Base-by-base conservation (phyloP, 2,797 vertebrate genomes). In the Urosaurus nigricauda region DNA sequence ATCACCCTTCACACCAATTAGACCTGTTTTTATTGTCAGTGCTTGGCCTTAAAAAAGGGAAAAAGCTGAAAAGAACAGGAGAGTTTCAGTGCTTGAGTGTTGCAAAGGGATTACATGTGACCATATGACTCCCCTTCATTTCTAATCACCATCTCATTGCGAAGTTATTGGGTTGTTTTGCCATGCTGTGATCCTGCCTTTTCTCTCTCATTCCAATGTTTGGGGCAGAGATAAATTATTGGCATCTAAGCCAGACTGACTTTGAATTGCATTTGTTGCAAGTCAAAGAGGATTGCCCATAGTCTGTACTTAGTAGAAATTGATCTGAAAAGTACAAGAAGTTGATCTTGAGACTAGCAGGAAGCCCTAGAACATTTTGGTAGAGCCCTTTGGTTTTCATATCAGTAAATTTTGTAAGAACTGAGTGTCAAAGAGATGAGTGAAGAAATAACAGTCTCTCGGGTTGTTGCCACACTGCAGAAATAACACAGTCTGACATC, bases 21-120 rank as follows among this genome's bases (percentile, higher is more conserved):
- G 85, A 87, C 85, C 89, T 81, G 56, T 93, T 94, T 94, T 93
- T 95, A 93, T 93, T 95, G 79, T 29, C 80, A 88, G 40, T 35
- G 79, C 84, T 82, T 85, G 91, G 87, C 89, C 95, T 93, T 92
- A 94, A 16, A 19, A 16, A 17, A 1, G 4, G 1, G 2, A 2
- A 93, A 86, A 92, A 91, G 79, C 92, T 93, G 93, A 88, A 68
- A 94, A 94, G 90, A 70, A 51, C 65, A 56, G 89, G 87, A 85
- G 70, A 84, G 11, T 94, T 93, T 89, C 79, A 87, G 84, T 92
- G 85, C 89, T 91, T 85, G 89, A 88, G 81, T 89, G 68, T 86
- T 40, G 16, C 81, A 79, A 94, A 73, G 86, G 83, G 68, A 91
- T 95, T 93, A 73, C 77, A 78, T 78, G 90, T 83, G 88, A 90